phyloP scores from a whole-genome alignment of 2,113 vertebrate genomes.

The Mormyrus iriodes region DNA sequence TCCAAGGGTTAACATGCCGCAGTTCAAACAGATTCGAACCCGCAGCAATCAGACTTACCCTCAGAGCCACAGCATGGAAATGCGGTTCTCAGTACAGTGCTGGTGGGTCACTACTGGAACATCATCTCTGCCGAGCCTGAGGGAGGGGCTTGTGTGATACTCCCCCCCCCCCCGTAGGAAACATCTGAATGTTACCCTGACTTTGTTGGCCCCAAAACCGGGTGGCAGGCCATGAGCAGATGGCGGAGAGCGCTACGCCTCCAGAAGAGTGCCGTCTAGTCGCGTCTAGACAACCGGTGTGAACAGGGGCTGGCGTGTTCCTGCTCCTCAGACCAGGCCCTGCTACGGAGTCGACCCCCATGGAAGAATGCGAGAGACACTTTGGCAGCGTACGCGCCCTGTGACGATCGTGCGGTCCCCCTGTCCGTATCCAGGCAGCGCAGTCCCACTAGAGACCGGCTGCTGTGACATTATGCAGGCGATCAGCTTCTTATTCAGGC shows the following conservation, averaged over 20 bases:
- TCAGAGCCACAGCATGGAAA: neutral
- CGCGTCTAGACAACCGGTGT: conserved; percentile 48
- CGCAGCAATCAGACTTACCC: neutral
- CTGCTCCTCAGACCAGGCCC: conserved; percentile 24
- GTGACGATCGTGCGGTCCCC: conserved; percentile 51
- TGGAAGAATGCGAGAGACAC: conserved; percentile 34
- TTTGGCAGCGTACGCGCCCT: conserved; percentile 48
- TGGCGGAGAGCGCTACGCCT: neutral
- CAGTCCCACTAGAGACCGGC: conserved; percentile 47
- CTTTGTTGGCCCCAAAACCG: neutral
- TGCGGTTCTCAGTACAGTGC: neutral
- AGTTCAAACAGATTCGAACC: conserved; percentile 1
- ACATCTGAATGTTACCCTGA: neutral
- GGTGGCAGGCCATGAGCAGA: neutral
- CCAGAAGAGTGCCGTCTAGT: conserved; percentile 28
- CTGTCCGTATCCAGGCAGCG: conserved; percentile 16
- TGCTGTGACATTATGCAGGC: conserved; percentile 55
- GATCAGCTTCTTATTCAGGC: conserved; percentile 41
- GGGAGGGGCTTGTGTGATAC: neutral
- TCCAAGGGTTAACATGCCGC: neutral
- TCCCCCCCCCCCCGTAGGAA: neutral
- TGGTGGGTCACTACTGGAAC: neutral
- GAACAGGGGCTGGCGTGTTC: conserved; percentile 45
- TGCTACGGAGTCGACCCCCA: conserved; percentile 53
- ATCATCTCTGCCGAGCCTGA: neutral